Conservation (phyloP, 2,797 vertebrate species). For the Galaxias olidus region DNA sequence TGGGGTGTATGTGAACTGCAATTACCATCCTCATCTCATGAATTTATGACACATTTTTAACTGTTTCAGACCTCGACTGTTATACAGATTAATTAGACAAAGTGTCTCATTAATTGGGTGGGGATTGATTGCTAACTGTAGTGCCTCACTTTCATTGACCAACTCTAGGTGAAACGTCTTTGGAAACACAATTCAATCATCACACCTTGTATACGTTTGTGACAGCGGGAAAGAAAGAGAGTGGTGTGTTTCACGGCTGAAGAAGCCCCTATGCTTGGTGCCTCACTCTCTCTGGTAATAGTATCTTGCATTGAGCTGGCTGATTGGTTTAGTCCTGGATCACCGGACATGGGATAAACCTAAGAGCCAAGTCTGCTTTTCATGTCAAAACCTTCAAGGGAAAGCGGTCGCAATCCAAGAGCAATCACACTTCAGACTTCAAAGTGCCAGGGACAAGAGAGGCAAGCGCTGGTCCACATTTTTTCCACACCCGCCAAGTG, state of each 20-base stretch:
- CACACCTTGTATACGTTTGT: constrained; percentile 59
- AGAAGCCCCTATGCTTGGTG: constrained; percentile 62
- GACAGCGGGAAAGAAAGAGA: constrained; percentile 44
- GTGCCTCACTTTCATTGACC: constrained; percentile 37
- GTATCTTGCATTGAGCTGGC: constrained; percentile 74
- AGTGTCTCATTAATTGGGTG: neutral
- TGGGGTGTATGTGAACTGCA: constrained; percentile 61
- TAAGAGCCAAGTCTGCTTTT: constrained; percentile 79
- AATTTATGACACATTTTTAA: constrained; percentile 62
- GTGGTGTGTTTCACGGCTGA: constrained; percentile 67
- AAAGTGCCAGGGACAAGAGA: constrained; percentile 75
- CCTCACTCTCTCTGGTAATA: constrained; percentile 75
- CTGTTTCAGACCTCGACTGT: constrained; percentile 16
- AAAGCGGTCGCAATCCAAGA: constrained; percentile 75
- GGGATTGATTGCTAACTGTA: constrained; percentile 19
- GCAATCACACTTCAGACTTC: constrained; percentile 87
- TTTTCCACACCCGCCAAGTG: constrained; percentile 71
- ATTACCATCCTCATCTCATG: constrained; percentile 52
- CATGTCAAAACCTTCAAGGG: constrained; percentile 82
- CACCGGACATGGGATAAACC: constrained; percentile 77
- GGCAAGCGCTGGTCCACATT: constrained; percentile 72
- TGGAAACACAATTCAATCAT: constrained; percentile 65
- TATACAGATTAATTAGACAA: constrained; percentile 39
- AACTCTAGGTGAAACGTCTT: constrained; percentile 32
- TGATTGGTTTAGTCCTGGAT: constrained; percentile 85